phyloP scores from a whole-genome alignment of 1,140 invertebrate genomes.

The Aphelinus atriplicis region DNA sequence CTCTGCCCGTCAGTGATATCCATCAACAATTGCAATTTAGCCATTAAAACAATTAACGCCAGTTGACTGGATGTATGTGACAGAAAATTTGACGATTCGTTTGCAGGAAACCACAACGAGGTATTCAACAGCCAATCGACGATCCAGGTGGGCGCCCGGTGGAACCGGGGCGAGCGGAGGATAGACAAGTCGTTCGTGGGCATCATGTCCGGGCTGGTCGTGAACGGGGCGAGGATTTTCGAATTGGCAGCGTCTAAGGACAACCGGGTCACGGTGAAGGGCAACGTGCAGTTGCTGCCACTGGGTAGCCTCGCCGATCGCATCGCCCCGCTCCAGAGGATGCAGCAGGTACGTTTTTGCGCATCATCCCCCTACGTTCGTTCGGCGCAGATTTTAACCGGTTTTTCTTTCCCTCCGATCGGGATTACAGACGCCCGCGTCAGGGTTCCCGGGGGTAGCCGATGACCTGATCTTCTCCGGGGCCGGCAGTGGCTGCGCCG shows the following conservation, averaged over 20 bases:
- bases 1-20: too few species aligned
- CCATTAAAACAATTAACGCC: too few species aligned
- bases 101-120: constrained; percentile 82
- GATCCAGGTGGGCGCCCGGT: constrained; percentile 89
- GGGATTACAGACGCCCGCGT: constrained; percentile 78
- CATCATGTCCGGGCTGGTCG: constrained; percentile 87
- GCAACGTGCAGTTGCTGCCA: constrained; percentile 75
- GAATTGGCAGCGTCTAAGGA: constrained; percentile 87
- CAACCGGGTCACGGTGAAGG: constrained; percentile 75
- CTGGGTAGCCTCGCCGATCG: constrained; percentile 78
- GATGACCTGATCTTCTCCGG: constrained; percentile 91
- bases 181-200: constrained; percentile 86
- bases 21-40: too few species aligned
- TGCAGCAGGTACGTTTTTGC: constrained; percentile 76
- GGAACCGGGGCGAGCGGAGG: constrained; percentile 72
- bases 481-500: constrained; percentile 86
- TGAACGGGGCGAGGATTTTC: constrained; percentile 85
- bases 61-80: too few species aligned
- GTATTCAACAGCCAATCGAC: constrained; percentile 93
- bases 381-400: too few species aligned
- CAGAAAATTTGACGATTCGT: background rate
- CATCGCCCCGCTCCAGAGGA: constrained; percentile 77
- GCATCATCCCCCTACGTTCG: too few species aligned
- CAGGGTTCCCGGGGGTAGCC: constrained; percentile 78
- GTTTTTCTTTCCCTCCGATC: too few species aligned